phyloP scores from a whole-genome alignment of 1,140 invertebrate species.

The Drosophila truncata region DNA sequence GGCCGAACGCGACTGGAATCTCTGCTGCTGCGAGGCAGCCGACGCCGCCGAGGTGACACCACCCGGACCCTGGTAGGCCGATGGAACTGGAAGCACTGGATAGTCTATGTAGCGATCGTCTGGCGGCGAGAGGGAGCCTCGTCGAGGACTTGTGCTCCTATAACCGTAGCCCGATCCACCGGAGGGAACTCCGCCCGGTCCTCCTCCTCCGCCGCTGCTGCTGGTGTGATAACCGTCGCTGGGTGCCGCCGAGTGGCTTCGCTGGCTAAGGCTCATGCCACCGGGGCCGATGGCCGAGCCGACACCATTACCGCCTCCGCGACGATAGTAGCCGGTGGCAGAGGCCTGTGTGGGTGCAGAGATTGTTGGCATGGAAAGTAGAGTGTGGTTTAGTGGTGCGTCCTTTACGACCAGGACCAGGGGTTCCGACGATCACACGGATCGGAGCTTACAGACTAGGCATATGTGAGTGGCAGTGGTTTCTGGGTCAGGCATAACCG shows the following conservation, averaged over 20 bases:
- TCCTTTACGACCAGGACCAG: conserved; percentile 22
- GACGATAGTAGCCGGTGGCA: conserved; percentile 76
- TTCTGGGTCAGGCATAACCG: conserved; percentile 34
- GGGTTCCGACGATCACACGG: conserved; percentile 21
- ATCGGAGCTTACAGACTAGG: conserved; percentile 53
- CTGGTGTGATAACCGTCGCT: conserved; percentile 80
- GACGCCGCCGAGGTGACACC: conserved; percentile 41
- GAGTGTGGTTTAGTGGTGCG: conserved; percentile 38
- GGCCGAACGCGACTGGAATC: conserved; percentile 93
- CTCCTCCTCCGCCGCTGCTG: conserved; percentile 29
- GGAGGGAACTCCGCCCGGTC: conserved; percentile 17
- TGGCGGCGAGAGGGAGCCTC: conserved; percentile 84
- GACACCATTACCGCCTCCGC: conserved; percentile 86
- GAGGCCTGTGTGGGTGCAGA: conserved; percentile 50
- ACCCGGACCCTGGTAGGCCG: conserved; percentile 45
- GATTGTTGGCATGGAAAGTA: conserved; percentile 35
- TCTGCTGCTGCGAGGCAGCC: conserved; percentile 85
- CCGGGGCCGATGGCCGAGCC: conserved; percentile 86
- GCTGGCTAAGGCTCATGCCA: conserved; percentile 85
- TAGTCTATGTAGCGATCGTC: conserved; percentile 85
- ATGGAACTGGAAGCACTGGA: conserved; percentile 84
- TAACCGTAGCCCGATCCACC: conserved; percentile 74
- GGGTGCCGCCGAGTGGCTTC: conserved; percentile 85
- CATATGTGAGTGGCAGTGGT: conserved; percentile 42
- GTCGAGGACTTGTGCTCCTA: conserved; percentile 81